phyloP scores from a whole-genome alignment of 2,888 invertebrate genomes.

The Polietes domitor region DNA sequence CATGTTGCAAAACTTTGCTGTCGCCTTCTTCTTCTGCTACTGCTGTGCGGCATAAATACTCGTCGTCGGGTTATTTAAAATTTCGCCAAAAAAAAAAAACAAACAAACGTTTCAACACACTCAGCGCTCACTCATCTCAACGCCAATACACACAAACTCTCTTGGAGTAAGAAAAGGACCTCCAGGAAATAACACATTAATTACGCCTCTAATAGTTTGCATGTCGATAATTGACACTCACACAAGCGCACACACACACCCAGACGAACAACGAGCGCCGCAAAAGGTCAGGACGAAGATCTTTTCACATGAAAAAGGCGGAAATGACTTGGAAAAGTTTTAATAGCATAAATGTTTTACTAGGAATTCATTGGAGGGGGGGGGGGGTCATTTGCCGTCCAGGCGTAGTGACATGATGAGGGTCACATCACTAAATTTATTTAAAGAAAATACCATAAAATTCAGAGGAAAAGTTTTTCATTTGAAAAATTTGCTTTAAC shows the following conservation, averaged over 20 bases:
- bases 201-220: background rate
- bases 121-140: background rate
- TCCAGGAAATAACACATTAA: background rate
- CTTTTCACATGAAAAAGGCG: conserved; percentile 6
- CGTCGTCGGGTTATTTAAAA: too few relatives aligned
- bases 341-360: background rate
- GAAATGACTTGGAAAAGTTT: background rate
- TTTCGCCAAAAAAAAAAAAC: background rate
- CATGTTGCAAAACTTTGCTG: background rate
- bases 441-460: too few relatives aligned
- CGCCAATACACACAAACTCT: background rate
- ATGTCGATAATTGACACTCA: background rate
- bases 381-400: too few relatives aligned
- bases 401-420: too few relatives aligned
- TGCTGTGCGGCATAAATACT: background rate
- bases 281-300: too few relatives aligned
- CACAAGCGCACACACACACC: too few relatives aligned
- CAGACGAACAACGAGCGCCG: too few relatives aligned
- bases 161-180: background rate
- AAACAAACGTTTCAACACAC: background rate
- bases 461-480: too few relatives aligned
- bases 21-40: too few relatives aligned
- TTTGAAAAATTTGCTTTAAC: too few relatives aligned
- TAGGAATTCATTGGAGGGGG: too few relatives aligned
- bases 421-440: too few relatives aligned